Evolutionary conservation across 1,140 invertebrate species (phyloP), one percentile per base, ranked within the genome.

Genomic region (Eciton burchellii): DNA sequence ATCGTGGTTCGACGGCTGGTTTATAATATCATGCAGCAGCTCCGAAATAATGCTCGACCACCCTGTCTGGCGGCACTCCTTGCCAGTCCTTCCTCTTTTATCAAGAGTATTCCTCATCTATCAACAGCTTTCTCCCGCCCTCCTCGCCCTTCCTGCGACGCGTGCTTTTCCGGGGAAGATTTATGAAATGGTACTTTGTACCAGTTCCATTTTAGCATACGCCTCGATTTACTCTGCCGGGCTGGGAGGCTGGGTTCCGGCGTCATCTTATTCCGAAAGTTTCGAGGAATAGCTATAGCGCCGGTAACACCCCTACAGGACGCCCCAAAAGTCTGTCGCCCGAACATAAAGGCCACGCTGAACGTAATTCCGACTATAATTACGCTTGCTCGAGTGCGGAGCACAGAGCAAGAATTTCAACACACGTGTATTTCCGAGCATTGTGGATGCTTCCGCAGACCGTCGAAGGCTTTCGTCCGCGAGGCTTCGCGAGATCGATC

Each of bases 151-250:
- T 57, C 59, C 82, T 56, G 73, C 73, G 84, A 85, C 86, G 82
- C 81, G 71, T 84, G 88, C 89, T 90, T 91, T 91, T 88, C 88
- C 85, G 88, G 81, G 71, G 84, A 92, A 91, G 91, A 92, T 92
- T 92, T 91, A 92, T 92, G 90, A 91, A 91, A 90, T 87, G 90
- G 89, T 91, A 91, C 90, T 92, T 92, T 91, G 89, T 91, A 92
- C 89, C n/a, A 89, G 87, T 92, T 90, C 90, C 91, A 92, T 91
- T 92, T 91, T 91, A 84, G 89, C 86, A 89, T 88, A 87, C 88
- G 86, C 85, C 87, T 88, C 87, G 85, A 89, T 89, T 89, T 89
- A 89, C 86, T 86, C 81, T 74, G 73, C 65, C 57, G 66, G 76
- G 85, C 45, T 76, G 59, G n/a, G n/a, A 74, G 76, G 49, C 70